Conservation (phyloP, 2,113 vertebrate genomes). For the Stigmatopora argus region DNA sequence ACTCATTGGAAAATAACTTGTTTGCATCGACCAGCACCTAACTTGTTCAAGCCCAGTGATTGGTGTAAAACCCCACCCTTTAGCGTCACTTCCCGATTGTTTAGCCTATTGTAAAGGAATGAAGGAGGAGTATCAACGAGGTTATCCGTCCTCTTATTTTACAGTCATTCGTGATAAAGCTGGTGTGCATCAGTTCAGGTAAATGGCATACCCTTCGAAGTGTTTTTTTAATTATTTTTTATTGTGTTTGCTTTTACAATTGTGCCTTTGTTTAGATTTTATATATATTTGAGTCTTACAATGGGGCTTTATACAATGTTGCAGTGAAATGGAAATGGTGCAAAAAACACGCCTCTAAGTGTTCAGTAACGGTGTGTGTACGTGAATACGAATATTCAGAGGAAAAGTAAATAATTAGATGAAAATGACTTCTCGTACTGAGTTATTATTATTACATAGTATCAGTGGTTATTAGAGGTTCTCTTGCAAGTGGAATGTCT, state of each 20-base stretch:
- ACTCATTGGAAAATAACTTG: conserved; percentile 16
- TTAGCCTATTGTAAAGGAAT: not conserved
- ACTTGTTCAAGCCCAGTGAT: conserved; percentile 14
- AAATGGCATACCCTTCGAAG: conserved; percentile 15
- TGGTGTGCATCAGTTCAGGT: conserved; percentile 59
- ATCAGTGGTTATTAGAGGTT: not conserved
- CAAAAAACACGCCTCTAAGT: conserved; percentile 1
- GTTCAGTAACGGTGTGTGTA: conserved; percentile 8
- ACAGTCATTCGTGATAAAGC: conserved; percentile 44
- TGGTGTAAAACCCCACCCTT: conserved; percentile 1
- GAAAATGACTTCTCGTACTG: rapidly evolving
- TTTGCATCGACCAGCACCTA: not conserved
- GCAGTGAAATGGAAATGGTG: not conserved
- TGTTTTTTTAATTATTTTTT: not conserved
- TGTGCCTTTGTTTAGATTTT: not conserved
- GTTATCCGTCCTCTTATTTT: conserved; percentile 56
- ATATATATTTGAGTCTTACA: not conserved
- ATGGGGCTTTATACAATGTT: too few relatives aligned
- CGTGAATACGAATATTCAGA: conserved; percentile 31
- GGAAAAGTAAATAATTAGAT: not conserved
- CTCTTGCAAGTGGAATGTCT: not conserved
- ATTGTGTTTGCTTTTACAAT: not conserved
- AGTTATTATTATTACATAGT: too few relatives aligned
- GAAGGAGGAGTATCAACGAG: conserved; percentile 35
- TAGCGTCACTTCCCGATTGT: conserved; percentile 39